A percentile compares a stretch with the other conserved stretches of the same genome.
Conservation (phyloP, 2,797 vertebrate species). For the Hyperoplus lanceolatus region DNA sequence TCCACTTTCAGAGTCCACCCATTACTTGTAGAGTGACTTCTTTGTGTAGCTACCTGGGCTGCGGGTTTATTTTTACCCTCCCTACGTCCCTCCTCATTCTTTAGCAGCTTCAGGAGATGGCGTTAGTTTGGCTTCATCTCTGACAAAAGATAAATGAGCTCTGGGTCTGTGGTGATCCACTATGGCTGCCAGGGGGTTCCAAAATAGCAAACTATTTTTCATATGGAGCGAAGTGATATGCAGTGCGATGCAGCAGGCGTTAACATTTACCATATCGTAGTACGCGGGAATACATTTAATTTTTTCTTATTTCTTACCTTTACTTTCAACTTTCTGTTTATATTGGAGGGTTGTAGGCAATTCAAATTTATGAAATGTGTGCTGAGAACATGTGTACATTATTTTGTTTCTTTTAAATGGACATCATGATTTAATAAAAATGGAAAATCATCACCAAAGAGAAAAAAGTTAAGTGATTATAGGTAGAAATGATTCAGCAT, state of each 20-base stretch:
- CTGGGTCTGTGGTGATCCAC: slow-evolving; percentile 96
- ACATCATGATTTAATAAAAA: slow-evolving; percentile 38
- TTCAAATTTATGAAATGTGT: slow-evolving; percentile 68
- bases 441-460: slow-evolving; percentile 27
- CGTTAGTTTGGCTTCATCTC: slow-evolving; percentile 97
- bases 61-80: slow-evolving; percentile 95
- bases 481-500: slow-evolving; percentile 58
- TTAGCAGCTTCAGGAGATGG: slow-evolving; percentile 96
- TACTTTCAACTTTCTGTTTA: slow-evolving; percentile 80
- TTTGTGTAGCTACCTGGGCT: slow-evolving; percentile 90
- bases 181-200: slow-evolving; percentile 99
- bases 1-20: slow-evolving; percentile 91
- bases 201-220: slow-evolving; percentile 99
- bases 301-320: slow-evolving; percentile 82
- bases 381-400: slow-evolving; percentile 31
- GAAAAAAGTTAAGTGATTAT: slow-evolving; percentile 50
- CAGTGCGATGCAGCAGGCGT: slow-evolving; percentile 96
- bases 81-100: slow-evolving; percentile 93
- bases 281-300: slow-evolving; percentile 91
- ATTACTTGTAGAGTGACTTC: slow-evolving; percentile 90
- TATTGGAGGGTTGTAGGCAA: slow-evolving; percentile 68
- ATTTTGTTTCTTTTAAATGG: slow-evolving; percentile 12
- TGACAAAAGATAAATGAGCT: slow-evolving; percentile 99
- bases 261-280: slow-evolving; percentile 91
- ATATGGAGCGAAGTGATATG: slow-evolving; percentile 96